phyloP scores from a whole-genome alignment of 1,140 invertebrate genomes.

The Scaptomyza montana region DNA sequence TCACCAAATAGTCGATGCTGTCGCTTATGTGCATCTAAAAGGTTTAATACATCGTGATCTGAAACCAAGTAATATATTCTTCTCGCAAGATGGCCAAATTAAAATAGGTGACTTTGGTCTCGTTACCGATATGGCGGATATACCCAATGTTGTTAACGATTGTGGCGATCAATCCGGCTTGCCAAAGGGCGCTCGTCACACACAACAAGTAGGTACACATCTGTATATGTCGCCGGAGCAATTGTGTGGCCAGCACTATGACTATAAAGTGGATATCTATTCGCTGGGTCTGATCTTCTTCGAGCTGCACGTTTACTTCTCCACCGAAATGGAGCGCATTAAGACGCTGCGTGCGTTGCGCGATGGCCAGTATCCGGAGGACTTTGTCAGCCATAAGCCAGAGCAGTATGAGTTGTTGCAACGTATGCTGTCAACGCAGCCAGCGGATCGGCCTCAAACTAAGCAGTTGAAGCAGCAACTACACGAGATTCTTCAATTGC shows the following conservation, averaged over 20 bases:
- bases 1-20: conserved; percentile 95
- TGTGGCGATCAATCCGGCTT: conserved; percentile 65
- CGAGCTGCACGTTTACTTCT: conserved; percentile 95
- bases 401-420: conserved; percentile 88
- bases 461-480: conserved; percentile 86
- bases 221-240: conserved; percentile 99
- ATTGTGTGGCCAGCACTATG: conserved; percentile 90
- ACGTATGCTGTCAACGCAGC: conserved; percentile 90
- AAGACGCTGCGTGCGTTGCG: conserved; percentile 87
- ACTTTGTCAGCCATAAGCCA: conserved; percentile 87
- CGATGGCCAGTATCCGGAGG: conserved; percentile 88
- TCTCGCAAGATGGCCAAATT: conserved; percentile 93
- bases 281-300: conserved; percentile 97
- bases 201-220: conserved; percentile 90
- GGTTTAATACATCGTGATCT: conserved; percentile 97
- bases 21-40: conserved; percentile 96
- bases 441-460: conserved; percentile 90
- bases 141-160: conserved; percentile 84
- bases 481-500: conserved; percentile 62
- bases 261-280: conserved; percentile 98
- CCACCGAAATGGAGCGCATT: conserved; percentile 95
- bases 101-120: conserved; percentile 99
- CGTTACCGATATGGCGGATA: conserved; percentile 92
- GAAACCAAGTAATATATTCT: conserved; percentile 99
- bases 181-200: conserved; percentile 84